Conservation (phyloP, 2,888 invertebrate genomes). For the Drosophila emarginata region DNA sequence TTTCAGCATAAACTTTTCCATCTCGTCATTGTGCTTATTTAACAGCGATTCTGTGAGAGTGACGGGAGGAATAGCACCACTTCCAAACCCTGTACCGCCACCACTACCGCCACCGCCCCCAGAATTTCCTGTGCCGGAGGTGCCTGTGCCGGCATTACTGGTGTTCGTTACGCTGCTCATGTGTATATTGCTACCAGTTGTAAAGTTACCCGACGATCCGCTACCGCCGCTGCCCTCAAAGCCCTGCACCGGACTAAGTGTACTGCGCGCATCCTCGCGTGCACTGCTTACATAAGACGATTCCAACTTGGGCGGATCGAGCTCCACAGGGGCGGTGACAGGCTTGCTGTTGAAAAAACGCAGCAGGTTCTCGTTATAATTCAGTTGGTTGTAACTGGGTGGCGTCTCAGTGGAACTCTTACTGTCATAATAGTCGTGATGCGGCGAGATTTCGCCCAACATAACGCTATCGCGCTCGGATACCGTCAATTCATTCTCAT, state of each 20-base stretch:
- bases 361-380: constrained; percentile 91
- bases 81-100: constrained; percentile 74
- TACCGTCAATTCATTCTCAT: constrained; percentile 84
- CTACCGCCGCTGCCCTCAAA: constrained; percentile 85
- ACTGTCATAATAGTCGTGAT: constrained; percentile 90
- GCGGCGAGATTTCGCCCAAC: constrained; percentile 92
- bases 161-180: constrained; percentile 84
- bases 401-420: constrained; percentile 91
- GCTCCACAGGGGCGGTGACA: constrained; percentile 84
- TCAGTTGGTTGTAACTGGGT: constrained; percentile 92
- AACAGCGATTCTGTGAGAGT: constrained; percentile 86
- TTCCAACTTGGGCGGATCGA: constrained; percentile 83
- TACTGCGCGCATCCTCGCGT: constrained; percentile 61
- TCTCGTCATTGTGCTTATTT: constrained; percentile 90
- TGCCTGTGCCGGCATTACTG: constrained; percentile 83
- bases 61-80: constrained; percentile 79
- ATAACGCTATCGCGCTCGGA: constrained; percentile 90
- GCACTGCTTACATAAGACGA: constrained; percentile 81
- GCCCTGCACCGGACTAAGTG: constrained; percentile 78
- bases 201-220: constrained; percentile 85
- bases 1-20: constrained; percentile 91
- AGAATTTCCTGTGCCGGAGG: constrained; percentile 34
- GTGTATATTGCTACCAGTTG: constrained; percentile 85
- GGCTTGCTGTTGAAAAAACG: constrained; percentile 88
- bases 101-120: neutral